Percentiles rank a stretch among this genome's conserved stretches.
Evolutionary conservation across 2,888 invertebrate species (phyloP).

Genomic region (Baronia brevicornis): DNA sequence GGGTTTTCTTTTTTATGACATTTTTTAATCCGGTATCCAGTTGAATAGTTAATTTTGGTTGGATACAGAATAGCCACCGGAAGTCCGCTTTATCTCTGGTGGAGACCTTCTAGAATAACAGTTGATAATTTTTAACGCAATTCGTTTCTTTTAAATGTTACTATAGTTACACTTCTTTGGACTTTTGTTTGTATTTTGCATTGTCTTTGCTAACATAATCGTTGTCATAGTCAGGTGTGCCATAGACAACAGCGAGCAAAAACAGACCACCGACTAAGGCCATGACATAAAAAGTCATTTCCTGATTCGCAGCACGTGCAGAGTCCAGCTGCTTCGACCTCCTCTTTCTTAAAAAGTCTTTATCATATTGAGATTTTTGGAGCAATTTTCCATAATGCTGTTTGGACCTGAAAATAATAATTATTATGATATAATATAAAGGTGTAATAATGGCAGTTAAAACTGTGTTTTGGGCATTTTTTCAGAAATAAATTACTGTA

Average conservation of each 20-base stretch:
- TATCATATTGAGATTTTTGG: slow-evolving; percentile 39
- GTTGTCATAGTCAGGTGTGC: slow-evolving; percentile 43
- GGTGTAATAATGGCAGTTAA: no score
- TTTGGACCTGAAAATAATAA: slow-evolving; percentile 60
- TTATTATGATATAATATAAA: slow-evolving; percentile 6
- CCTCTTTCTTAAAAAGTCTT: slow-evolving; percentile 31
- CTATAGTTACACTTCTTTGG: neutral
- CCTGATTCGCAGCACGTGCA: slow-evolving; percentile 31
- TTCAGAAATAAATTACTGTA: no score
- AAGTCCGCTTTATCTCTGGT: slow-evolving; percentile 9
- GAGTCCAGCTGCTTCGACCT: slow-evolving; percentile 24
- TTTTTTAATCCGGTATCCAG: no score
- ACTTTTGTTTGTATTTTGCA: neutral
- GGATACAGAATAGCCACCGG: no score
- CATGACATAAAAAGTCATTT: slow-evolving; percentile 35
- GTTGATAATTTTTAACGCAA: no score
- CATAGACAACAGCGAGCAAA: slow-evolving; percentile 32
- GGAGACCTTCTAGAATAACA: slow-evolving; percentile 7
- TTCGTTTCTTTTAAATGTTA: neutral
- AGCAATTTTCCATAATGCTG: slow-evolving; percentile 68
- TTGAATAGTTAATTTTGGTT: no score
- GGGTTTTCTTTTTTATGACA: no score
- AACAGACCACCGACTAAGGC: slow-evolving; percentile 35
- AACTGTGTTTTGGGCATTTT: no score
- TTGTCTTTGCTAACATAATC: slow-evolving; percentile 19